phyloP scores from a whole-genome alignment of 2,888 invertebrate species.

The Phortica magna region DNA sequence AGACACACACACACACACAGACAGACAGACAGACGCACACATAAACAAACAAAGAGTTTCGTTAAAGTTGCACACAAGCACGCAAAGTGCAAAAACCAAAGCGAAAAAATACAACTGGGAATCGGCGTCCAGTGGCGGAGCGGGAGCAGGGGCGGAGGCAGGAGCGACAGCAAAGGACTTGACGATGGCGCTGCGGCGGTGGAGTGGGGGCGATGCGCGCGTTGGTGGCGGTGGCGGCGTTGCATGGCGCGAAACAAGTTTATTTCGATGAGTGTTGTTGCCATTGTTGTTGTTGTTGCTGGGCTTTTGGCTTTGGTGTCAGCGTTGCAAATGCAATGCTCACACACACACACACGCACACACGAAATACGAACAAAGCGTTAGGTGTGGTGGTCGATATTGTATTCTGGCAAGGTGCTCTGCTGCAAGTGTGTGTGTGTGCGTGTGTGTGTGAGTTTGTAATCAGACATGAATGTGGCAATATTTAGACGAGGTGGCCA shows the following conservation, averaged over 20 bases:
- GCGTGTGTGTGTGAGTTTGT: background rate
- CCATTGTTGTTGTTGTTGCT: background rate
- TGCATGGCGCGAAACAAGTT: slow-evolving; percentile 33
- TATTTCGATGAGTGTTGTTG: slow-evolving; percentile 21
- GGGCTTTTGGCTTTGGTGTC: slow-evolving; percentile 33
- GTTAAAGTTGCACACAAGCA: slow-evolving; percentile 22
- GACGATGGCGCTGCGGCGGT: background rate
- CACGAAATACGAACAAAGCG: background rate
- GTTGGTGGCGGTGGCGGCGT: slow-evolving; percentile 4
- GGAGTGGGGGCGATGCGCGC: background rate
- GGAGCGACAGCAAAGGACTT: background rate
- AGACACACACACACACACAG: background rate
- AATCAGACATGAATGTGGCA: slow-evolving; percentile 25
- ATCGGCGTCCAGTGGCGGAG: background rate
- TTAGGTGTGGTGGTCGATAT: background rate
- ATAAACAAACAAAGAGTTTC: slow-evolving; percentile 23
- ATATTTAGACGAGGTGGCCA: background rate
- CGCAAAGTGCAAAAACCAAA: slow-evolving; percentile 33
- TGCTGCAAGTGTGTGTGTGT: background rate
- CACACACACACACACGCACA: slow-evolving; percentile 20
- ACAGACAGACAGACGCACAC: slow-evolving; percentile 34
- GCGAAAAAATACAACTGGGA: background rate
- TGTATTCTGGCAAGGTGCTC: background rate
- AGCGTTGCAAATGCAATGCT: slow-evolving; percentile 26
- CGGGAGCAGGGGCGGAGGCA: background rate